Conservation (phyloP, 2,888 invertebrate genomes). For the Sepioteuthis lessoniana region DNA sequence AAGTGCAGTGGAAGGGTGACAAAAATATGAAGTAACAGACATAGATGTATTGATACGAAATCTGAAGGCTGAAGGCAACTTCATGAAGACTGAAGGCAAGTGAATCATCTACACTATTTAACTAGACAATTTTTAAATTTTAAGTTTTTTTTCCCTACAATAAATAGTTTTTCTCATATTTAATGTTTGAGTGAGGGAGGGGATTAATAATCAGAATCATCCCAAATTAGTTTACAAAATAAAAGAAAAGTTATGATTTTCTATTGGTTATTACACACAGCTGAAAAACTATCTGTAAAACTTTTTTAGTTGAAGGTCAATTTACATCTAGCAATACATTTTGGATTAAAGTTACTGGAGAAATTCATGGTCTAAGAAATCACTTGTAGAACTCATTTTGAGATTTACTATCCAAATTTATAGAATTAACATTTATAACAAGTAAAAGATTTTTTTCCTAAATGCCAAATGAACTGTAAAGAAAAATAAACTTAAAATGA, state of each 20-base stretch:
- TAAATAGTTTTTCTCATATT: not conserved
- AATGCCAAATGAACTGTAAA: not conserved
- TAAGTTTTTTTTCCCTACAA: not conserved
- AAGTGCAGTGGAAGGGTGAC: constrained; percentile 46
- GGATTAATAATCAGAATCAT: not conserved
- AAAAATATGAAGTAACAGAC: constrained; percentile 34
- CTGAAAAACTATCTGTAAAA: no score
- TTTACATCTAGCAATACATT: not conserved
- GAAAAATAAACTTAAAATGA: not conserved
- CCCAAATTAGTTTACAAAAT: not conserved
- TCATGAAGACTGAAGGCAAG: constrained; percentile 40
- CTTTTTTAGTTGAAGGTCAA: not conserved
- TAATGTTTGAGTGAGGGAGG: not conserved
- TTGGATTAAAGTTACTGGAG: no score
- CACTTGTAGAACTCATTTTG: no score
- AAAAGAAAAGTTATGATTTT: no score
- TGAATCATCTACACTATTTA: not conserved
- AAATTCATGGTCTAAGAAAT: not conserved
- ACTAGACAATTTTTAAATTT: not conserved
- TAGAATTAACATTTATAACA: not conserved
- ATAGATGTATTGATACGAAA: not conserved
- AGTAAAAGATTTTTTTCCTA: no score
- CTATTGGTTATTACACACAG: no score
- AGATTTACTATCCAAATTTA: not conserved
- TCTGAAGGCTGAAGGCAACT: constrained; percentile 34